Base-by-base conservation (phyloP, 2,797 vertebrate species). In the Falco biarmicus region DNA sequence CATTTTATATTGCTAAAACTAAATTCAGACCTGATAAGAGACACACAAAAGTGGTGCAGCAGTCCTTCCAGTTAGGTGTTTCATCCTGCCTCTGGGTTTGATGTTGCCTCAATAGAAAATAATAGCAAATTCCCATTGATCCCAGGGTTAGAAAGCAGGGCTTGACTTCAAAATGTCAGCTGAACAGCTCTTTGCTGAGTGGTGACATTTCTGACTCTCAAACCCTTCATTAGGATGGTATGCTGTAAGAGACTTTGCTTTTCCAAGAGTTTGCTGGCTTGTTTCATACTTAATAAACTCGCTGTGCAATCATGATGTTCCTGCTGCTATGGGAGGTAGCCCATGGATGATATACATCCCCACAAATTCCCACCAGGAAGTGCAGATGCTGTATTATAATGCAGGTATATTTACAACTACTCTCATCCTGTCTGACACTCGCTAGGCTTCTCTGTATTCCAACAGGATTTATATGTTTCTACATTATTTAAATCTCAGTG, bases 81-180 rank as follows among this genome's bases (percentile, higher is more conserved):
- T 84, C 69, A 91, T 54, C 13, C 7, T 89, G 39, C 19, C 48
- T 84, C 45, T 65, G n/a, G 37, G 41, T 90, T 87, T 84, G 74
- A 82, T 96, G 28, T 29, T 48, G n/a, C 47, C 31, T 84, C 43
- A 29, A 8, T 4, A 50, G 74, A 90, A 96, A 93, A 89, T 47
- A 92, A 79, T 32, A 90, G 29, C 29, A 76, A 87, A 93, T 74
- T 37, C 64, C 29, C 51, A 82, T 68, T 89, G n/a, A 77, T 84
- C 54, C 21, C 32, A 83, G 61, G 45, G 81, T 80, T 83, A 60
- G 70, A 93, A 48, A 86, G 43, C 34, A 79, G 31, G 16, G 48
- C n/a, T 88, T 73, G 71, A 87, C 81, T 95, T 92, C 81, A 93
- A 82, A 90, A 92, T 45, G 75, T 47, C 71, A 87, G 63, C 25